Base-by-base conservation (phyloP, 2,888 invertebrate genomes). In the Scaptomyza cyrtandrae region DNA sequence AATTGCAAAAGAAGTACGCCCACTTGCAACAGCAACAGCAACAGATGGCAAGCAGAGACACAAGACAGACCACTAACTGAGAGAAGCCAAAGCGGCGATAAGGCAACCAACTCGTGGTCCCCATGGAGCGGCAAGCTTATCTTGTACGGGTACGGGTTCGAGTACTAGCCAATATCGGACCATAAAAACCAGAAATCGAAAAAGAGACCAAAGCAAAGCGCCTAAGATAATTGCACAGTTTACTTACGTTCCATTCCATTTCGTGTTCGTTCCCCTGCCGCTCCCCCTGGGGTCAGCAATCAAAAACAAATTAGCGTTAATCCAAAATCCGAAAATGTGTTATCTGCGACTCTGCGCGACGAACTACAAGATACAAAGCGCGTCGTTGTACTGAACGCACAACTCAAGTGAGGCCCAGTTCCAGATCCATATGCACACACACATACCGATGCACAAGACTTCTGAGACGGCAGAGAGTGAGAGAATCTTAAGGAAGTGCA, bases 251-350 rank as follows among this genome's bases (percentile, higher is more conserved):
- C 33, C 41, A 44, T 45, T 58, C 46, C 41, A 55, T 29, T 37
- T 10, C 16, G 16, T 46, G 1, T 14, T 19, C 29, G 31, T 6
- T 37, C 14, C 41, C 48, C 29, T 45, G 16, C 45, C 59, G 70
- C 52, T 62, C 74, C 80, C 70, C 49, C 37, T 14, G 52, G 52
- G 50, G 69, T 64, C 71, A 70, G 53, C 78, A 84, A 84, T 83
- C 80, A 80, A 83, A 88, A 80, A 76, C 74, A 76, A 84, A 88
- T 88, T 86, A 88, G 83, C 44, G 78, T 68, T 83, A 86, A 83
- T 88, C 87, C 83, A 24, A 49, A 49, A 65, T 58, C 64, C 53
- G 43, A 49, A 46, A 59, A 55, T 31, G 0, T 41, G 4, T 39
- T 58, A 58, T 67, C 57, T 48, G 24, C 53, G 62, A 31, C 53